phyloP scores from a whole-genome alignment of 2,888 invertebrate genomes.

The Arenicola marina region DNA sequence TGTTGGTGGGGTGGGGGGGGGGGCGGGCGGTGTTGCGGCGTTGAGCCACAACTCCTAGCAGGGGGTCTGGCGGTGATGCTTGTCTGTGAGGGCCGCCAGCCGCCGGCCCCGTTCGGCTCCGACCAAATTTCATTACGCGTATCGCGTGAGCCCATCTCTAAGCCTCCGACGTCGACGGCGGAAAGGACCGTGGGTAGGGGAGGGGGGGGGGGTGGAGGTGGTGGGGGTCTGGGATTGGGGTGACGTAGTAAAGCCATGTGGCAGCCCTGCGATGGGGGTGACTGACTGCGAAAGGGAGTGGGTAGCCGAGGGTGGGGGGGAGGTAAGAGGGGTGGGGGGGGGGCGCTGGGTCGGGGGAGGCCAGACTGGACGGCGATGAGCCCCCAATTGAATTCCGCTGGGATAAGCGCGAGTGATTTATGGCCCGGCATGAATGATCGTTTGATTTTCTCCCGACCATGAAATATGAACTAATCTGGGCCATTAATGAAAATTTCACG shows the following conservation, averaged over 20 bases:
- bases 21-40: no score
- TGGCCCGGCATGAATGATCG: constrained; percentile 2
- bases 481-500: constrained; percentile 23
- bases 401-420: not conserved
- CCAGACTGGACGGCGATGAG: not conserved
- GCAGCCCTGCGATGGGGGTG: no score
- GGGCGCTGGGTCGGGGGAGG: no score
- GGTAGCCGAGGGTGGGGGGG: no score
- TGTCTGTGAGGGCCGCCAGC: not conserved
- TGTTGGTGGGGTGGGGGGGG: no score
- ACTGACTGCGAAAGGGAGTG: no score
- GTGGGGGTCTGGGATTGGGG: no score
- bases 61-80: not conserved
- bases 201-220: no score
- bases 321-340: no score
- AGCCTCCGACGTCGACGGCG: not conserved
- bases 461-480: constrained; percentile 11
- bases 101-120: not conserved
- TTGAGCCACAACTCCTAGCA: no score
- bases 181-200: no score
- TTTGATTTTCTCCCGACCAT: not conserved
- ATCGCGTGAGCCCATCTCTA: not conserved
- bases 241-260: no score
- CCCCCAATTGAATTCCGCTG: constrained; percentile 2
- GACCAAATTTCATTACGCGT: not conserved